These are phyloP conservation scores for Rhynchophorus ferrugineus DNA, from an alignment of 1,140 invertebrate genomes.

Conservation along the genomic window DNA sequence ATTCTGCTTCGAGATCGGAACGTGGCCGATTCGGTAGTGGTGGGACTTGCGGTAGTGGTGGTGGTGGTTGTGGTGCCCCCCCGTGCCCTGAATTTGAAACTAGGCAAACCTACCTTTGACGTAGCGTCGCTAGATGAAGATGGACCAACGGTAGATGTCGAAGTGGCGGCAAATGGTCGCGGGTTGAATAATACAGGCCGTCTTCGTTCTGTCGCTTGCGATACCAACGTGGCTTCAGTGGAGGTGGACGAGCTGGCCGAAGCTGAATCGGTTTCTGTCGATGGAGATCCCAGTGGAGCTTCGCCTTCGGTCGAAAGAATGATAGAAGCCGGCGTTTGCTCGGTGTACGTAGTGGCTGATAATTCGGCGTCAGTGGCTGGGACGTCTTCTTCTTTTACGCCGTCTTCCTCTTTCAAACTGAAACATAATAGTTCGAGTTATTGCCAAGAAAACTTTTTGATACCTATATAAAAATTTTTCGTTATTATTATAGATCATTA, in stretches of 20 bases:
- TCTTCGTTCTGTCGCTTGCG: slow-evolving; percentile 10
- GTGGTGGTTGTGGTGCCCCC: neutral
- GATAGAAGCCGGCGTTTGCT: neutral
- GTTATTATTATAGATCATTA: no score
- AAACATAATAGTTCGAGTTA: no score
- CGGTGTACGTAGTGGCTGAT: neutral
- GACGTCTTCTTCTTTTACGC: neutral
- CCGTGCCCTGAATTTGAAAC: slow-evolving; percentile 25
- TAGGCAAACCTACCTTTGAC: slow-evolving; percentile 37
- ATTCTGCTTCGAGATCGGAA: slow-evolving; percentile 33
- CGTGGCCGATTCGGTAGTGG: neutral
- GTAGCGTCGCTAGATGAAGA: slow-evolving; percentile 38
- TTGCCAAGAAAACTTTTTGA: no score
- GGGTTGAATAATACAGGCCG: slow-evolving; percentile 35
- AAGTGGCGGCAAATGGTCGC: slow-evolving; percentile 37
- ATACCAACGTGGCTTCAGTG: neutral
- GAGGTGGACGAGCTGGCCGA: neutral
- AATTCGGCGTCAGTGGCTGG: neutral
- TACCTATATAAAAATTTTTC: no score
- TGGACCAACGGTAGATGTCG: slow-evolving; percentile 35
- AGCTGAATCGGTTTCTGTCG: neutral
- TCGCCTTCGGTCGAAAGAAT: no score
- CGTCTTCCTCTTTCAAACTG: neutral
- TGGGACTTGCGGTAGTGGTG: slow-evolving; percentile 1
- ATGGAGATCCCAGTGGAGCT: neutral